Percentiles rank a stretch among this genome's conserved stretches.
phyloP scores from a whole-genome alignment of 2,113 vertebrate genomes.

The Podilymbus podiceps region DNA sequence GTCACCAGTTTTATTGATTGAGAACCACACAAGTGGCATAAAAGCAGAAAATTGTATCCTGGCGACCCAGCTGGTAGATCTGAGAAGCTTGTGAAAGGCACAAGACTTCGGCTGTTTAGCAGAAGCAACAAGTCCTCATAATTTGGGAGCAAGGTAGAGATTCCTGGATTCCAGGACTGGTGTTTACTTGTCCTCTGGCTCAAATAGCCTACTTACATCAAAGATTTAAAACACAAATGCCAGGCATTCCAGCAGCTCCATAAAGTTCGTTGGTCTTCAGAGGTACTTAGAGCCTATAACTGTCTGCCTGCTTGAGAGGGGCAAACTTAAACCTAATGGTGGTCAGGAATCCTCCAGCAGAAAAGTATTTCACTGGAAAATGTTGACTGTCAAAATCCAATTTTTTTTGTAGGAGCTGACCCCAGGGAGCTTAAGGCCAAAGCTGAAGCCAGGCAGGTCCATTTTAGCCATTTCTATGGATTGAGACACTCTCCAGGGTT shows the following conservation, averaged over 20 bases:
- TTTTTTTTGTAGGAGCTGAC: not conserved
- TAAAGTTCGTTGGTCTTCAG: not conserved
- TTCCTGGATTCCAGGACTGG: not conserved
- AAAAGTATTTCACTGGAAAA: not conserved
- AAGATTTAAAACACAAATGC: not conserved
- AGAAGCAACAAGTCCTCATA: not conserved
- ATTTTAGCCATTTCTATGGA: not conserved
- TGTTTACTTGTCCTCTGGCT: conserved; percentile 14
- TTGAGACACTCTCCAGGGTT: not conserved
- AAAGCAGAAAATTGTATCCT: not conserved
- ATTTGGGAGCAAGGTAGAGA: not conserved
- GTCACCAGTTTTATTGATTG: not conserved
- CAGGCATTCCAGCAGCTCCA: not conserved
- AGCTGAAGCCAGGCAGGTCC: not conserved
- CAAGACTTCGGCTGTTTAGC: not conserved
- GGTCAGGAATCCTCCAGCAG: not conserved
- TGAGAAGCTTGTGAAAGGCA: not conserved
- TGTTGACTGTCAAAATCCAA: not conserved
- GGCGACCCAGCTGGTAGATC: not conserved
- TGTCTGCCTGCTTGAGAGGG: not conserved
- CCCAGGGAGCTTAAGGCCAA: not conserved
- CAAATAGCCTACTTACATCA: not conserved
- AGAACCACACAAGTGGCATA: not conserved
- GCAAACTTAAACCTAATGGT: not conserved
- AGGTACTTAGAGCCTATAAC: not conserved